Percentiles rank a stretch among this genome's conserved stretches.
phyloP scores from a whole-genome alignment of 2,888 invertebrate species.

The Choristoneura rosaceana region DNA sequence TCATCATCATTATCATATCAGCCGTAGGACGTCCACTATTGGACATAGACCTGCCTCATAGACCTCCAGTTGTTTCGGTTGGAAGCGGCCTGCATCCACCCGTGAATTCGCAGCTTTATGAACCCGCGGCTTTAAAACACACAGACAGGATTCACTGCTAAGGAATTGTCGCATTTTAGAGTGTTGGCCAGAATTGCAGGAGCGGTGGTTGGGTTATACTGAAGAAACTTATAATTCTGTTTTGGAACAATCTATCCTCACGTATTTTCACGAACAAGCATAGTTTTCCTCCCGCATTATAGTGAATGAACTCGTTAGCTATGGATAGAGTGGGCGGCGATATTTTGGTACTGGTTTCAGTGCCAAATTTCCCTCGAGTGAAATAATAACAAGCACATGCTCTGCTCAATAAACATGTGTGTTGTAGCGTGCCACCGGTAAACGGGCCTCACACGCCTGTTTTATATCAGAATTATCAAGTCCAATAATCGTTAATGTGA shows the following conservation, averaged over 20 bases:
- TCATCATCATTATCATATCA: too few species aligned
- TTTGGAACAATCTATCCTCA: neutral
- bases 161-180: neutral
- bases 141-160: too few species aligned
- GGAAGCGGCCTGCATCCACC: too few species aligned
- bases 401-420: neutral
- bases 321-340: conserved; percentile 15
- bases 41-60: too few species aligned
- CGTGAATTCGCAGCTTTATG: too few species aligned
- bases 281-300: neutral
- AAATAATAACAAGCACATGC: conserved; percentile 23
- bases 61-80: too few species aligned
- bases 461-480: conserved; percentile 19
- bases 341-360: conserved; percentile 27
- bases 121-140: too few species aligned
- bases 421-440: neutral
- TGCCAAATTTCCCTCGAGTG: conserved; percentile 36
- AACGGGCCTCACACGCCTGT: conserved; percentile 10
- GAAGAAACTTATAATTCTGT: neutral
- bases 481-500: neutral
- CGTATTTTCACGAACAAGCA: neutral
- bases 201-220: neutral
- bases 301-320: conserved; percentile 31
- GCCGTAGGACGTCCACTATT: too few species aligned
- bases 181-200: neutral